A percentile compares a stretch with the other conserved stretches of the same genome.
phyloP scores from a whole-genome alignment of 2,888 invertebrate genomes.

The Acronicta alni region DNA sequence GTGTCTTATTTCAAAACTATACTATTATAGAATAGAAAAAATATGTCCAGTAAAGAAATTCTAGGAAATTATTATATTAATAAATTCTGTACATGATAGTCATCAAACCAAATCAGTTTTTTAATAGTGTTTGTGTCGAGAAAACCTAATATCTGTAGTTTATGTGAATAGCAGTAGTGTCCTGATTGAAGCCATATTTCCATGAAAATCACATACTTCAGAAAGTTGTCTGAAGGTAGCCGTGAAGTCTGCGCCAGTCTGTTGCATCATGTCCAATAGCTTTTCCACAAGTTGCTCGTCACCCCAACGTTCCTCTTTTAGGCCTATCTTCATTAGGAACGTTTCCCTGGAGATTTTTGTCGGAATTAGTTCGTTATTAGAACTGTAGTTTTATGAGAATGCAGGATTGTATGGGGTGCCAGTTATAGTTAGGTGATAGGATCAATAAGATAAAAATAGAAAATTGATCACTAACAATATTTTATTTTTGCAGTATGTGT shows the following conservation, averaged over 20 bases:
- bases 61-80: too few relatives aligned
- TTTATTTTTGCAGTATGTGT: conserved; percentile 85
- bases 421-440: too few relatives aligned
- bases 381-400: too few relatives aligned
- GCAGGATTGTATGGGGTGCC: too few relatives aligned
- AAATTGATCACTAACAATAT: conserved; percentile 74
- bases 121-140: too few relatives aligned
- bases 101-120: too few relatives aligned
- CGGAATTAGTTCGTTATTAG: neutral
- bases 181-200: neutral
- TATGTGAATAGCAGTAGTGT: too few relatives aligned
- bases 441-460: neutral
- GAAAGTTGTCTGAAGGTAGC: conserved; percentile 89
- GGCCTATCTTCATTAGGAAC: conserved; percentile 88
- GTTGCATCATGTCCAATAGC: conserved; percentile 90
- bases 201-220: conserved; percentile 72
- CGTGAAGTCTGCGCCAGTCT: conserved; percentile 91
- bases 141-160: too few relatives aligned
- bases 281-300: conserved; percentile 85
- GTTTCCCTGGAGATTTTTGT: conserved; percentile 70
- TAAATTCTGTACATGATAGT: too few relatives aligned
- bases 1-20: neutral
- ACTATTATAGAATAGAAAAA: neutral
- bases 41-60: too few relatives aligned
- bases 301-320: conserved; percentile 83